These are phyloP conservation scores for Ariolimax columbianus DNA, from an alignment of 2,888 invertebrate genomes.

Conservation along the genomic window DNA sequence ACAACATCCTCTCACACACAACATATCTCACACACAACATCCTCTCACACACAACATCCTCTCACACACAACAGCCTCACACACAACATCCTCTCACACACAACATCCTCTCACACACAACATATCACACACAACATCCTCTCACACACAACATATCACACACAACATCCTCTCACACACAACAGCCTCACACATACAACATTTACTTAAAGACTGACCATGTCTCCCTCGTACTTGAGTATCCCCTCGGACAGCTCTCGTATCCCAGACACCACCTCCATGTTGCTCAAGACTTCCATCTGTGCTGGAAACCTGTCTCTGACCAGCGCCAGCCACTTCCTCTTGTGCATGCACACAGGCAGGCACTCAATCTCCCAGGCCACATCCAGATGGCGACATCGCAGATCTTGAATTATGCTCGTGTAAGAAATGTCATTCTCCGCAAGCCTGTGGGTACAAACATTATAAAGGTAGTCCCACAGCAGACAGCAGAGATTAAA, in stretches of 20 bases:
- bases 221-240: conserved; percentile 74
- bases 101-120: too few relatives aligned
- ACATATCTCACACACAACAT: too few relatives aligned
- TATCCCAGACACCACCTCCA: conserved; percentile 70
- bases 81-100: too few relatives aligned
- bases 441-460: conserved; percentile 59
- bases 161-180: not conserved
- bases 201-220: conserved; percentile 25
- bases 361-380: conserved; percentile 75
- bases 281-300: conserved; percentile 71
- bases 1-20: too few relatives aligned
- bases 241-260: conserved; percentile 76
- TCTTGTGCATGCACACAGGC: conserved; percentile 71
- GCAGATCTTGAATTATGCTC: conserved; percentile 72
- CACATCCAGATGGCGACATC: conserved; percentile 70
- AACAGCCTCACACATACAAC: not conserved
- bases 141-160: too few relatives aligned
- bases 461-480: too few relatives aligned
- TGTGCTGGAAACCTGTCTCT: conserved; percentile 73
- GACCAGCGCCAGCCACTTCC: conserved; percentile 75
- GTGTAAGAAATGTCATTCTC: conserved; percentile 72
- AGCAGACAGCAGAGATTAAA: too few relatives aligned
- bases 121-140: not conserved
- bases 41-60: too few relatives aligned
- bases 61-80: not conserved